Conservation (phyloP, 2,113 vertebrate genomes). For the Corythoichthys haematopterus region DNA sequence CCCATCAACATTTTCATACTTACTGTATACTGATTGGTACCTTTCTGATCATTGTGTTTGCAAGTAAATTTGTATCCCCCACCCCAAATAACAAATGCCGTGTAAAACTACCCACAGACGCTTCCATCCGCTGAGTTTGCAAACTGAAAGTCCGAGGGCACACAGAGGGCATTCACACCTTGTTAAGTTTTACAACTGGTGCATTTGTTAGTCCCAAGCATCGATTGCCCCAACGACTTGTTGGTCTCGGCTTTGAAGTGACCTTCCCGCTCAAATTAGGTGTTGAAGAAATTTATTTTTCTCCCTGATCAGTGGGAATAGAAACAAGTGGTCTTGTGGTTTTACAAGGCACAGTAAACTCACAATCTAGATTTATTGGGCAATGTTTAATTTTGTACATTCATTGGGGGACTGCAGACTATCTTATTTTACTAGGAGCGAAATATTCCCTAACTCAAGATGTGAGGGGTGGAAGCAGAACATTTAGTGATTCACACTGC, state of each 20-base stretch:
- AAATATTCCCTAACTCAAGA: too few species aligned
- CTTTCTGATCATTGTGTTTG: background rate
- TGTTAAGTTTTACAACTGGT: conserved; percentile 77
- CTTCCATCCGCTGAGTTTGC: conserved; percentile 10
- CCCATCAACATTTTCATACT: too few species aligned
- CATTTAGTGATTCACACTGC: too few species aligned
- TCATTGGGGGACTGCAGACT: too few species aligned
- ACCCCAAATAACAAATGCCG: too few species aligned
- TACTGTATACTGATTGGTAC: too few species aligned
- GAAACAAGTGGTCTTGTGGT: background rate
- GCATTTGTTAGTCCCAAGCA: conserved; percentile 69
- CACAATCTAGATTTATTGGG: background rate
- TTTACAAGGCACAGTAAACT: background rate
- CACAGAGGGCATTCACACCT: conserved; percentile 74
- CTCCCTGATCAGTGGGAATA: conserved; percentile 44
- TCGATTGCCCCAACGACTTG: conserved; percentile 62
- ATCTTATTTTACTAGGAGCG: too few species aligned
- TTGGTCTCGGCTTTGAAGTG: conserved; percentile 64
- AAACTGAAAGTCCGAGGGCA: conserved; percentile 57
- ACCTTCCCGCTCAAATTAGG: conserved; percentile 40
- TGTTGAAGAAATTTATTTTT: conserved; percentile 43
- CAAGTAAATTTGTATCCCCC: background rate
- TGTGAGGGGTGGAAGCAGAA: too few species aligned
- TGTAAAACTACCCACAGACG: background rate
- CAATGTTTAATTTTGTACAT: background rate